A percentile compares a stretch with the other conserved stretches of the same genome.
Evolutionary conservation across 2,113 vertebrate species (phyloP).

Genomic region (Opisthocomus hoazin): DNA sequence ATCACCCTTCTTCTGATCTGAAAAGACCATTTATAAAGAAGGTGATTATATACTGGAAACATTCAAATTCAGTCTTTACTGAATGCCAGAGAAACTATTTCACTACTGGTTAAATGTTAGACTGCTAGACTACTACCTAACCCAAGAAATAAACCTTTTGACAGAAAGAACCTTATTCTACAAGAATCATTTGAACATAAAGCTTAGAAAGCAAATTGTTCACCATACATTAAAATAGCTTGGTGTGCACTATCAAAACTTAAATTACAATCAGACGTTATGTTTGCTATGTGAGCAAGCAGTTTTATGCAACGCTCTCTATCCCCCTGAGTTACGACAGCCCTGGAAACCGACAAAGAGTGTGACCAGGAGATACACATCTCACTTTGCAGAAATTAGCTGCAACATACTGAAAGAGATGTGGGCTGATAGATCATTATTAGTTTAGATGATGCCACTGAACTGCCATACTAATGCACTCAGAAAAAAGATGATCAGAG

Average conservation of each 20-base stretch:
- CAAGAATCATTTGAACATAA: conserved; percentile 3
- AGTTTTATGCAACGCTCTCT: conserved; percentile 4
- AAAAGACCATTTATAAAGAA: neutral
- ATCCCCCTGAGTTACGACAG: conserved; percentile 6
- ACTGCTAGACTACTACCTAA: neutral
- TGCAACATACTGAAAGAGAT: conserved; percentile 32
- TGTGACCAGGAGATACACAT: neutral
- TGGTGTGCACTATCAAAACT: neutral
- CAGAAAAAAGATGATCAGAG: conserved; percentile 38
- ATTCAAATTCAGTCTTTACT: neutral
- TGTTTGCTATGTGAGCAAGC: conserved; percentile 18
- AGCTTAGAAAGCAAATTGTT: conserved; percentile 3
- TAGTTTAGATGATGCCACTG: conserved; percentile 47
- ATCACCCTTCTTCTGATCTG: neutral
- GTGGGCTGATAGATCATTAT: conserved; percentile 56
- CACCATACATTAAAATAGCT: conserved; percentile 6
- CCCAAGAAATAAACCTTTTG: neutral
- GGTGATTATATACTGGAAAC: neutral
- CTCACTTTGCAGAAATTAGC: conserved; percentile 58
- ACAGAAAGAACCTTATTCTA: neutral
- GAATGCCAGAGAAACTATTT: neutral
- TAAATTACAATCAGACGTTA: conserved; percentile 44
- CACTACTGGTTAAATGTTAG: neutral
- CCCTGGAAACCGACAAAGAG: conserved; percentile 12
- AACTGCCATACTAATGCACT: conserved; percentile 39